phyloP scores from a whole-genome alignment of 2,113 vertebrate genomes.

The Chamaea fasciata region DNA sequence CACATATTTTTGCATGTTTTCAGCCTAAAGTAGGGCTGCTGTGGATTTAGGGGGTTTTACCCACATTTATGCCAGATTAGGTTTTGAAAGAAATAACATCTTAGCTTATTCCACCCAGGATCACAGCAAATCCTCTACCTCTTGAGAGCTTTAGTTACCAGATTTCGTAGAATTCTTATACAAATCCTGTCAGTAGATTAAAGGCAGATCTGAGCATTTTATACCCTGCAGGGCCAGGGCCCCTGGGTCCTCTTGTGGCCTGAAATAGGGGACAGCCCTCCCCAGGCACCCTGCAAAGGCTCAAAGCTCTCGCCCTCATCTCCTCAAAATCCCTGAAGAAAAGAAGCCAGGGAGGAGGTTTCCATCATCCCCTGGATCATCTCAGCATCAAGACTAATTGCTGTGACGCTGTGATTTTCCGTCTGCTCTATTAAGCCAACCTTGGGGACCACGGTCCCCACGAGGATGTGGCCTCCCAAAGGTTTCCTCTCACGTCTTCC shows the following conservation, averaged over 20 bases:
- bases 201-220: not conserved
- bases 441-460: not conserved
- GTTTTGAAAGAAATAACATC: not conserved
- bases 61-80: not conserved
- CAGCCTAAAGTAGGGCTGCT: not conserved
- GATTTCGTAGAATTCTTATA: not conserved
- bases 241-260: not conserved
- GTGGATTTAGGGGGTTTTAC: not conserved
- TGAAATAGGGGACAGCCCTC: not conserved
- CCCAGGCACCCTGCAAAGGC: not conserved
- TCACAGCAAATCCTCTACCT: constrained; percentile 10
- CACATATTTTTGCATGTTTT: not conserved
- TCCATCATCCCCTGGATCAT: not conserved
- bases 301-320: not conserved
- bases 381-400: not conserved
- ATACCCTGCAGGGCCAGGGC: not conserved
- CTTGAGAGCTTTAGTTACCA: not conserved
- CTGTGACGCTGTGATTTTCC: not conserved
- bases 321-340: not conserved
- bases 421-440: not conserved
- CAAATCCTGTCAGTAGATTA: constrained; percentile 1
- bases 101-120: not conserved
- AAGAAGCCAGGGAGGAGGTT: not conserved
- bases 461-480: not conserved
- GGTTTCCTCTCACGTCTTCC: not conserved